Conservation (phyloP, 2,113 vertebrate genomes). For the Clinocottus analis region DNA sequence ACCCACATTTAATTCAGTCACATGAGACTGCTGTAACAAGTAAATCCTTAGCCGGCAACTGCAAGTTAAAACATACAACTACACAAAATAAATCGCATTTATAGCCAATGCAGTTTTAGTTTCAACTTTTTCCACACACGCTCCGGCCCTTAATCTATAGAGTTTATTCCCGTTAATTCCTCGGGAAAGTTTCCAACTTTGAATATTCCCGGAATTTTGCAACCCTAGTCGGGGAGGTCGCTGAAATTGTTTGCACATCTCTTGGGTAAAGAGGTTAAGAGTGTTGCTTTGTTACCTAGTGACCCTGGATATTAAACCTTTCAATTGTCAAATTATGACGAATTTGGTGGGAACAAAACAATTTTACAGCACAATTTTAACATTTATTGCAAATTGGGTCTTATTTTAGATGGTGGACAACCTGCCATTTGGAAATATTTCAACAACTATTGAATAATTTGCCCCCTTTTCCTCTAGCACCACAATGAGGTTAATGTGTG, state of each 20-base stretch:
- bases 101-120: too few relatives aligned
- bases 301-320: neutral
- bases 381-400: neutral
- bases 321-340: neutral
- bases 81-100: too few relatives aligned
- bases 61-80: neutral
- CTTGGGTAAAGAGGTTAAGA: neutral
- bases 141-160: too few relatives aligned
- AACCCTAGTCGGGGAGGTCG: too few relatives aligned
- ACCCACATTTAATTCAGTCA: neutral
- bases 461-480: too few relatives aligned
- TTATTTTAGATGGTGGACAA: neutral
- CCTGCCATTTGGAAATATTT: neutral
- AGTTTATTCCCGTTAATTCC: too few relatives aligned
- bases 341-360: neutral
- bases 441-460: neutral
- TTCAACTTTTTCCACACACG: too few relatives aligned
- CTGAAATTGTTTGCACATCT: neutral
- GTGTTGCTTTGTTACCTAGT: neutral
- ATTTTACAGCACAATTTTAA: neutral
- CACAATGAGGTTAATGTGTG: too few relatives aligned
- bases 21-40: neutral
- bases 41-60: neutral
- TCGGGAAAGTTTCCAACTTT: too few relatives aligned
- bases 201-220: too few relatives aligned